These are phyloP conservation scores for Poecilia wingei DNA, from an alignment of 2,797 vertebrate genomes.

Conservation along the genomic window DNA sequence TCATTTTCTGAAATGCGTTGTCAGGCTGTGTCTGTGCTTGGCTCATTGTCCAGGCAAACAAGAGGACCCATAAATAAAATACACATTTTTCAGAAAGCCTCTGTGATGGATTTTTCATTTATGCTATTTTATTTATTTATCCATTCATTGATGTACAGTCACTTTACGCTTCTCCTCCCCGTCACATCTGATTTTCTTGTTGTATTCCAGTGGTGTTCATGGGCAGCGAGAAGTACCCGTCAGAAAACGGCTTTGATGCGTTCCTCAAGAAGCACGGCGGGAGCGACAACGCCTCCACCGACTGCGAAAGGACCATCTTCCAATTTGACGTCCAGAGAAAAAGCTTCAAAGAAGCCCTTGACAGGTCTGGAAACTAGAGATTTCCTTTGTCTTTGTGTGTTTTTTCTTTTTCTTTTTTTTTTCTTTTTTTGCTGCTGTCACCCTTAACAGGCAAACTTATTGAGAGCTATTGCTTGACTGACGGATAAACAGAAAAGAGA, in stretches of 20 bases:
- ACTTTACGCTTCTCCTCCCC: background rate
- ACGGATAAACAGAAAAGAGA: constrained; percentile 29
- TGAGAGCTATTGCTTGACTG: constrained; percentile 18
- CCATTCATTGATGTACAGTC: background rate
- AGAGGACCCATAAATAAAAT: constrained; percentile 18
- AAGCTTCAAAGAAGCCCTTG: constrained; percentile 93
- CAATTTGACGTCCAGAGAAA: constrained; percentile 96
- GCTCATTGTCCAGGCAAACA: constrained; percentile 15
- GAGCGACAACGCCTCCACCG: constrained; percentile 94
- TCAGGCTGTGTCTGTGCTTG: constrained; percentile 19
- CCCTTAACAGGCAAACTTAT: constrained; percentile 27
- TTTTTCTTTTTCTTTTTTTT: background rate
- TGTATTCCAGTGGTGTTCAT: constrained; percentile 92
- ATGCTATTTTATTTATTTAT: constrained; percentile 6
- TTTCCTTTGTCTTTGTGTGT: constrained; percentile 20
- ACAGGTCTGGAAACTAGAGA: constrained; percentile 84
- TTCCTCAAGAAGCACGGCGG: constrained; percentile 97
- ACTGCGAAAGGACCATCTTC: constrained; percentile 94
- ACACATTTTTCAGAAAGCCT: constrained; percentile 2
- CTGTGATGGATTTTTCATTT: constrained; percentile 19
- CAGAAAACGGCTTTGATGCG: constrained; percentile 95
- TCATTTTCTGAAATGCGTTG: constrained; percentile 28
- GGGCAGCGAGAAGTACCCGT: constrained; percentile 96
- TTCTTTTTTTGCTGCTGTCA: constrained; percentile 2
- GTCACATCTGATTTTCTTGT: background rate